A percentile compares a stretch with the other conserved stretches of the same genome.
These are phyloP conservation scores for Cordilura impudica DNA, from an alignment of 2,888 invertebrate species.

Conservation along the genomic window DNA sequence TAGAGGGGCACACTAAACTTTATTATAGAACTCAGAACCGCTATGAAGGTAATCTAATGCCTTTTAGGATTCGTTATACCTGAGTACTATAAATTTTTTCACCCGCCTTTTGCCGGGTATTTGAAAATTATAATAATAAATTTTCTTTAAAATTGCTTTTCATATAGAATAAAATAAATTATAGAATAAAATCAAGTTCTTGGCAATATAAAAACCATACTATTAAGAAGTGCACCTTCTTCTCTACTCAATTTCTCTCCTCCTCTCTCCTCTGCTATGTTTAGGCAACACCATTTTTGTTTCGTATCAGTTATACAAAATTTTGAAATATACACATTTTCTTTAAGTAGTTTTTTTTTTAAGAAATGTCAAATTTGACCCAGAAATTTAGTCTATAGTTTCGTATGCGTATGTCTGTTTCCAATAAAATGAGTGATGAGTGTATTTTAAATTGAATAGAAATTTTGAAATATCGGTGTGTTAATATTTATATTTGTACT, in stretches of 20 bases:
- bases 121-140: neutral
- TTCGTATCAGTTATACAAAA: neutral
- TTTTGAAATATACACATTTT: neutral
- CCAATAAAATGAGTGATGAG: constrained; percentile 29
- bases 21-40: too few species aligned
- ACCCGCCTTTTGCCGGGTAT: neutral
- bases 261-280: neutral
- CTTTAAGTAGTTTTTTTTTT: constrained; percentile 1
- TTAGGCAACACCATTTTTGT: neutral
- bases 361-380: constrained; percentile 63
- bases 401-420: constrained; percentile 23
- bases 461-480: neutral
- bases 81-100: too few species aligned
- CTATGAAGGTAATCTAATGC: too few species aligned
- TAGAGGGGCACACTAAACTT: too few species aligned
- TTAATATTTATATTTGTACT: neutral
- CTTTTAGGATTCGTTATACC: too few species aligned
- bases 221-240: neutral
- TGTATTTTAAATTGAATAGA: neutral
- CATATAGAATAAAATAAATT: neutral
- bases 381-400: constrained; percentile 44
- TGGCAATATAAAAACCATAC: constrained; percentile 46
- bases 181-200: constrained; percentile 60
- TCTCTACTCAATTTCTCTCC: too few species aligned
- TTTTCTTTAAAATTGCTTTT: neutral